These are phyloP conservation scores for Zootoca vivipara DNA, from an alignment of 2,113 vertebrate species.

Conservation along the genomic window DNA sequence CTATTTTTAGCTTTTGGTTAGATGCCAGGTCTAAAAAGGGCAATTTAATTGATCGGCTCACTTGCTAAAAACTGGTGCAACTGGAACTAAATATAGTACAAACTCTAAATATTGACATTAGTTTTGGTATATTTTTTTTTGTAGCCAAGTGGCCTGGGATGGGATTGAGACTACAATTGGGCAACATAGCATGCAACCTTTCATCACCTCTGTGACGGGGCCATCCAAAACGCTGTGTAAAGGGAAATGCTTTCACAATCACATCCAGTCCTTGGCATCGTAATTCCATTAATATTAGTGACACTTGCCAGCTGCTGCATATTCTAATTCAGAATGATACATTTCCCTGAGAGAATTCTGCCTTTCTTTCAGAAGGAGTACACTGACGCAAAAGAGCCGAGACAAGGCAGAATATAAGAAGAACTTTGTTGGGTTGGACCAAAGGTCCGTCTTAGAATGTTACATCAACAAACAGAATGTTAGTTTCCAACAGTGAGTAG, in stretches of 20 bases:
- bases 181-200: background rate
- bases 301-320: background rate
- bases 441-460: too few species aligned
- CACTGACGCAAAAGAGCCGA: background rate
- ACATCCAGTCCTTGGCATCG: background rate
- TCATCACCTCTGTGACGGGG: background rate
- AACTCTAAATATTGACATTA: conserved; percentile 12
- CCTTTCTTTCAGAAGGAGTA: background rate
- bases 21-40: background rate
- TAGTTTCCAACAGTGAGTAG: too few species aligned
- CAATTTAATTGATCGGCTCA: background rate
- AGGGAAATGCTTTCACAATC: background rate
- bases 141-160: background rate
- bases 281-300: background rate
- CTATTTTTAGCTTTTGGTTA: conserved; percentile 10
- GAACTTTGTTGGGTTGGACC: background rate
- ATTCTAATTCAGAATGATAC: too few species aligned
- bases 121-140: background rate
- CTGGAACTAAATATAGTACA: background rate
- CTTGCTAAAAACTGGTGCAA: background rate
- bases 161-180: background rate
- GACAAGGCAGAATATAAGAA: background rate
- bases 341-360: background rate
- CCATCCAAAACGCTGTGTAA: background rate
- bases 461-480: too few species aligned